Evolutionary conservation across 1,140 invertebrate species (phyloP), one percentile per base, ranked within the genome.

Genomic region (Calephelis virginiensis): DNA sequence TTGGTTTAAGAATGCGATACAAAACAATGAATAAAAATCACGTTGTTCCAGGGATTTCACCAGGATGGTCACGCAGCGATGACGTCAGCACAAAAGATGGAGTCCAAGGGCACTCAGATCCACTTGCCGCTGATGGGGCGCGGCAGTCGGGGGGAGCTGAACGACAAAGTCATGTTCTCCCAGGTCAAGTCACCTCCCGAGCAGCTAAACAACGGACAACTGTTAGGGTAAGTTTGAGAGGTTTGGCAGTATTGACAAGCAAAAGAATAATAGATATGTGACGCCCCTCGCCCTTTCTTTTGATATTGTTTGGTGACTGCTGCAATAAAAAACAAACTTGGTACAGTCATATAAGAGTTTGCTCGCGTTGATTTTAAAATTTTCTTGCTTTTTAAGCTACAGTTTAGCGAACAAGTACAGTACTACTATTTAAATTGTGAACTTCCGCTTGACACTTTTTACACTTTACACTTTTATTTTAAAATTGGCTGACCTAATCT

Each of bases 31-130:
- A 14, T 53, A 13, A 5, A 9, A 59, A 37, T 59, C 17, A 46
- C 50, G 45, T 69, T 14, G 13, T 82, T 83, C 40, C 81, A 89
- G 86, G 78, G 76, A 63, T 75, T 76, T 70, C 74, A 67, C 67
- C 78, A 87, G 69, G 82, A 90, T 87, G 83, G 70, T 71, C 76
- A 80, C 75, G 75, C 74, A 68, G 77, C 83, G 85, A 88, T 88
- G 87, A 90, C 86, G 80, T 70, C 85, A 17, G 80, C 79, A 65
- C 71, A 80, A 60, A 89, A 81, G 72, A 90, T 90, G 88, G 88
- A 90, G 81, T 87, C 86, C 28, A 91, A 91, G 69, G 83, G 85
- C 69, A 89, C 85, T 12, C 88, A 91, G 77, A 89, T 91, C 67
- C 86, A 91, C 71, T 70, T 91, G 73, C 86, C 88, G 68, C 77